phyloP scores from a whole-genome alignment of 2,113 vertebrate species.

The Pelusios castaneus region DNA sequence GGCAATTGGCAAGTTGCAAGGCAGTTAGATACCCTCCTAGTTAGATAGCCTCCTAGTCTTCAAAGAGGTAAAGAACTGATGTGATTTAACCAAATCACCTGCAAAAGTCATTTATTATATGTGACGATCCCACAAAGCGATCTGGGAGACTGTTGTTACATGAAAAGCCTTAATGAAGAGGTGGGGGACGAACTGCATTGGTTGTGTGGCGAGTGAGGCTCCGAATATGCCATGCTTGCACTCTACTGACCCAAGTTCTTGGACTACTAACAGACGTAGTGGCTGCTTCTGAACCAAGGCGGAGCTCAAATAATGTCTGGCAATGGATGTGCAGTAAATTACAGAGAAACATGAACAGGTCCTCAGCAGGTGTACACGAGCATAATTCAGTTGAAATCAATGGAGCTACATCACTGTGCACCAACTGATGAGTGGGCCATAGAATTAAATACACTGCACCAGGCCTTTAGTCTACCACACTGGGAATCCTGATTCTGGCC shows the following conservation, averaged over 20 bases:
- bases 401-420: background rate
- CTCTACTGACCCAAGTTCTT: background rate
- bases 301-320: background rate
- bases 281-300: background rate
- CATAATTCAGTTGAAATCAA: background rate
- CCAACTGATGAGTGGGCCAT: background rate
- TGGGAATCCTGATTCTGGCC: background rate
- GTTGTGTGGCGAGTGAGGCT: background rate
- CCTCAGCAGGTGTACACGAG: background rate
- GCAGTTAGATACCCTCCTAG: background rate
- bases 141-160: background rate
- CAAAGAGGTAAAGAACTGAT: background rate
- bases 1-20: background rate
- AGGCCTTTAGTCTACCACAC: background rate
- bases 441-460: background rate
- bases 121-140: background rate
- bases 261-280: background rate
- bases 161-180: background rate
- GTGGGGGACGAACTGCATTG: background rate
- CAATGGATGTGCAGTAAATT: background rate
- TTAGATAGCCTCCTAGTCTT: background rate
- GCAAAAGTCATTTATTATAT: rapidly evolving
- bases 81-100: background rate
- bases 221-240: background rate
- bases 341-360: background rate